Percentiles rank a stretch among this genome's conserved stretches.
phyloP scores from a whole-genome alignment of 1,140 invertebrate species.

The Marisa cornuarietis region DNA sequence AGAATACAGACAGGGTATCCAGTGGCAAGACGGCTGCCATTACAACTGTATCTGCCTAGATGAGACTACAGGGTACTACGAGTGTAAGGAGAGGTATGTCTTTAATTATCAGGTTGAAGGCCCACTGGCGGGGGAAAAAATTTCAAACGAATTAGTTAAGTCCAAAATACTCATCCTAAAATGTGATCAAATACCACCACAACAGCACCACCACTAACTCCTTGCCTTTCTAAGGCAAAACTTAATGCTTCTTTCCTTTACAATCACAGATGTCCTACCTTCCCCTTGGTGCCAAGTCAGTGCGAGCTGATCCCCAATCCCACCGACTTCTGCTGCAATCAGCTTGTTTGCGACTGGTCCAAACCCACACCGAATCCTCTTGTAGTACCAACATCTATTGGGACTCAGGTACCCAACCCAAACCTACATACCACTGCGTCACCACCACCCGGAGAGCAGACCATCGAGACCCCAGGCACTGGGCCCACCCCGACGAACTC shows the following conservation, averaged over 20 bases:
- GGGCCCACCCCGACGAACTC: neutral
- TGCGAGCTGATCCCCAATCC: conserved; percentile 43
- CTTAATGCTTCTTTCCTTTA: neutral
- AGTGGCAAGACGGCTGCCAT: conserved; percentile 53
- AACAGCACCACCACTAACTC: neutral
- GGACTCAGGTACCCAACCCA: conserved; percentile 27
- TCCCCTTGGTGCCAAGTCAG: conserved; percentile 38
- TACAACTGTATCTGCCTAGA: conserved; percentile 52
- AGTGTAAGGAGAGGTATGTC: conserved; percentile 45
- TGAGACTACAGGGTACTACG: conserved; percentile 47
- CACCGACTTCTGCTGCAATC: conserved; percentile 47
- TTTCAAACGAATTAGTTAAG: neutral
- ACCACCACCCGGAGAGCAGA: conserved; percentile 1
- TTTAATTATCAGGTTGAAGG: neutral
- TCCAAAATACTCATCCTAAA: neutral
- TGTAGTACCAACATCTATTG: conserved; percentile 24
- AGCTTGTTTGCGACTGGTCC: conserved; percentile 42
- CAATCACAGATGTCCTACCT: conserved; percentile 41
- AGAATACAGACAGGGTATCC: conserved; percentile 43
- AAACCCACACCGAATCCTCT: conserved; percentile 35
- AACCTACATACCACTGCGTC: conserved; percentile 18
- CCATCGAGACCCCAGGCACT: conserved; percentile 10
- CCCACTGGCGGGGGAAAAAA: neutral
- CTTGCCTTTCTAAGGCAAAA: neutral
- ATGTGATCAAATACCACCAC: neutral